Evolutionary conservation across 2,113 vertebrate genomes (phyloP).

Genomic region (Rhea americana): DNA sequence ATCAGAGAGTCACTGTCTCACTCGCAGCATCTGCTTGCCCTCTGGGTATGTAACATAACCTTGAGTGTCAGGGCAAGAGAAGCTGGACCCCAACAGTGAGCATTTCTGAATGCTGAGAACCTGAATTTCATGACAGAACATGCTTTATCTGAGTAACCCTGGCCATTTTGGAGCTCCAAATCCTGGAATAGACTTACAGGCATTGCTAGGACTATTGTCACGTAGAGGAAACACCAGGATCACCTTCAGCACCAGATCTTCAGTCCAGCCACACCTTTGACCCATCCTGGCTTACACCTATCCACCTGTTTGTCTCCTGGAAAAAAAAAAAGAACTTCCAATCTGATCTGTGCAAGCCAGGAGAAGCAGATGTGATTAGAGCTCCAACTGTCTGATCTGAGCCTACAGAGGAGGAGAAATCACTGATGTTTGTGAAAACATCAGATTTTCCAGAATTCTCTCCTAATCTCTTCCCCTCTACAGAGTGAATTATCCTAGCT

Average conservation of each 20-base stretch:
- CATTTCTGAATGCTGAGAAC: background rate
- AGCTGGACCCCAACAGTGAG: accelerated
- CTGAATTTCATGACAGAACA: background rate
- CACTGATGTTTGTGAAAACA: accelerated
- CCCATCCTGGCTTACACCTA: background rate
- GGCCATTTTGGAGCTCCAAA: background rate
- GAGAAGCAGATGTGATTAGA: background rate
- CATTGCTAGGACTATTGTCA: background rate
- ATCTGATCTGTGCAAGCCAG: background rate
- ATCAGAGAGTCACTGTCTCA: accelerated
- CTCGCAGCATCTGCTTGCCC: background rate
- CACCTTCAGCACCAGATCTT: background rate
- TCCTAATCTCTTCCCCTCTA: background rate
- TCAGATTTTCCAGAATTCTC: background rate
- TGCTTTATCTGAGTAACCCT: background rate
- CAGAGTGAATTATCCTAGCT: background rate
- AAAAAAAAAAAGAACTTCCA: background rate
- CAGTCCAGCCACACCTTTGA: background rate
- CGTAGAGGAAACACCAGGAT: background rate
- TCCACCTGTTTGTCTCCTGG: background rate
- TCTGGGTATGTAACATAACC: accelerated
- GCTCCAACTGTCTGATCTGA: background rate
- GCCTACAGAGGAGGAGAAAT: background rate
- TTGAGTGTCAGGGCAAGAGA: background rate
- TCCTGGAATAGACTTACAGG: background rate